These are phyloP conservation scores for Octodonta nipae DNA, from an alignment of 2,888 invertebrate species.

Conservation along the genomic window DNA sequence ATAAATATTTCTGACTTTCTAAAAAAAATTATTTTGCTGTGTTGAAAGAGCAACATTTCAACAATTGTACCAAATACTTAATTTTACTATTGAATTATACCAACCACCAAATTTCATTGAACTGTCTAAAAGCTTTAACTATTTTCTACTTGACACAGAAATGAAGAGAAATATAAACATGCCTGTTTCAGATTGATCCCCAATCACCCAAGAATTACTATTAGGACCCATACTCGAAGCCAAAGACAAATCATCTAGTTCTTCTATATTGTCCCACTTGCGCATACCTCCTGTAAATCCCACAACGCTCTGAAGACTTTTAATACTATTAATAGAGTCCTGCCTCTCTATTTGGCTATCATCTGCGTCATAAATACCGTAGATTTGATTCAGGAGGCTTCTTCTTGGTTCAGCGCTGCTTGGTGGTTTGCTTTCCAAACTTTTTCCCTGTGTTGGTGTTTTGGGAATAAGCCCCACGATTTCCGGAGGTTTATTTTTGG, in stretches of 20 bases:
- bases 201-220: constrained; percentile 28
- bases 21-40: too few relatives aligned
- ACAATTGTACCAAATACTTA: too few relatives aligned
- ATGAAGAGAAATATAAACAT: constrained; percentile 27
- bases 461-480: neutral
- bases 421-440: constrained; percentile 12
- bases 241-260: constrained; percentile 25
- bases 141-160: too few relatives aligned
- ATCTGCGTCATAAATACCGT: constrained; percentile 18
- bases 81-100: too few relatives aligned
- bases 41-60: too few relatives aligned
- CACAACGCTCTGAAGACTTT: constrained; percentile 24
- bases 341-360: constrained; percentile 12
- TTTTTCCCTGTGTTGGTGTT: constrained; percentile 5
- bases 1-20: too few relatives aligned
- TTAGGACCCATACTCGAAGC: constrained; percentile 16
- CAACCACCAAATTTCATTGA: too few relatives aligned
- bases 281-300: constrained; percentile 23
- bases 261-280: constrained; percentile 30
- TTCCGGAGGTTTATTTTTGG: neutral
- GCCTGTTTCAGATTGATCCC: constrained; percentile 32
- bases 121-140: too few relatives aligned
- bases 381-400: constrained; percentile 18
- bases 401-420: constrained; percentile 1
- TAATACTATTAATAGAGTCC: constrained; percentile 22